Evolutionary conservation across 2,888 invertebrate genomes (phyloP).

Genomic region (Agrenia bidenticulata): DNA sequence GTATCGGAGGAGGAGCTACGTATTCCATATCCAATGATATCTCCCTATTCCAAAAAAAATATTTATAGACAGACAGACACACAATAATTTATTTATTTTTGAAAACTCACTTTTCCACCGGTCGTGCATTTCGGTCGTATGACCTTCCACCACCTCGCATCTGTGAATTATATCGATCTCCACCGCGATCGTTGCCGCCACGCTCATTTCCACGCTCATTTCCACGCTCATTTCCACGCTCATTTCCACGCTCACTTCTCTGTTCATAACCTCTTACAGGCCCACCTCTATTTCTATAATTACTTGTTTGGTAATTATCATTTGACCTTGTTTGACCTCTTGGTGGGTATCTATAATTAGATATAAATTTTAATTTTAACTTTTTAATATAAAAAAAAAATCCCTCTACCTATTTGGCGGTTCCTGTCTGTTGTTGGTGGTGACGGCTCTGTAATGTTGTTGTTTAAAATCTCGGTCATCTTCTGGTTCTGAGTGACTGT

Average conservation of each 20-base stretch:
- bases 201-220: background rate
- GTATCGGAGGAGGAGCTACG: too few relatives aligned
- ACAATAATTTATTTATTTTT: background rate
- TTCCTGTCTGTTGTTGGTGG: background rate
- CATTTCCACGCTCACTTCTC: background rate
- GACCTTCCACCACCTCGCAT: slow-evolving; percentile 5
- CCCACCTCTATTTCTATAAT: too few relatives aligned
- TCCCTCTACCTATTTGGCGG: background rate
- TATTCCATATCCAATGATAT: too few relatives aligned
- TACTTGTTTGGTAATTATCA: too few relatives aligned
- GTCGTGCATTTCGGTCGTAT: background rate
- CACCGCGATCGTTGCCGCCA: slow-evolving; percentile 4
- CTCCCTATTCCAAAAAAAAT: too few relatives aligned
- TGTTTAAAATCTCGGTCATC: slow-evolving; percentile 11
- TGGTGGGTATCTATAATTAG: too few relatives aligned
- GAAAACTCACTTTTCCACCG: background rate
- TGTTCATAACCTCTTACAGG: background rate
- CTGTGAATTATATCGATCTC: background rate
- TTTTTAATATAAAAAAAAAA: background rate
- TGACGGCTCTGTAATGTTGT: background rate
- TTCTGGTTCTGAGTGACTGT: slow-evolving; percentile 11
- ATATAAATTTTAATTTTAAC: too few relatives aligned
- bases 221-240: background rate
- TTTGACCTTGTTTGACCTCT: too few relatives aligned
- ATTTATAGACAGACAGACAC: too few relatives aligned